Evolutionary conservation across 2,113 vertebrate species (phyloP), one percentile per base, ranked within the genome.

Genomic region (Hystrix brachyura): DNA sequence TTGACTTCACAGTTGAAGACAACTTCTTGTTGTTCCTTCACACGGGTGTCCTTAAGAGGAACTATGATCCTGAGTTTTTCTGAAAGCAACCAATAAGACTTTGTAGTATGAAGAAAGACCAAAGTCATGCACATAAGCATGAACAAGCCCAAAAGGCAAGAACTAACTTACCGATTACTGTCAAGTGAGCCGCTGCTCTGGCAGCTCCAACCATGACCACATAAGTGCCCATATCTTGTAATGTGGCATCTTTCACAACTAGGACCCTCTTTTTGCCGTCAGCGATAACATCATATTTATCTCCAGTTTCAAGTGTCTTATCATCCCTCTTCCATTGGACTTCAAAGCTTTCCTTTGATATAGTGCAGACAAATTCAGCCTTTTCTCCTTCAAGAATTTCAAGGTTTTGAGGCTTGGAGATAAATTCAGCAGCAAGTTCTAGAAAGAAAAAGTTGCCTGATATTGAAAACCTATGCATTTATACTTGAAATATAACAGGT

Each of bases 361-460:
- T 99, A 2, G 99, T 98, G 97, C 99, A 99, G 88, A 98, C 98
- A 98, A 99, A 99, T 98, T 99, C 99, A 51, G 99, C 99, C 97
- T 99, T 99, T 97, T 99, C 98, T 97, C 99, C 99, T 98, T 99
- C 99, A 96, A 99, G 99, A 92, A 99, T 99, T 96, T 99, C 99
- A 97, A 99, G 98, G 94, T 98, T 99, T 95, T 99, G 99, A 90
- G 99, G 99, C 97, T 99, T 99, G 78, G 99, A 99, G 96, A 99
- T 99, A 98, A 99, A 99, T 98, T 99, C 99, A 72, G 99, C 99
- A 34, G 99, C 99, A 98, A 99, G 99, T 98, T 99, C 99, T 99
- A 92, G 91, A 98, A 98, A 91, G 74, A 91, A 93, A 95, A 96
- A n/a, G 72, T 89, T 59, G 13, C 72, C 91, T 96, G 85, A 82